Conservation (phyloP, 2,888 invertebrate species). For the Ophion ellenae region DNA sequence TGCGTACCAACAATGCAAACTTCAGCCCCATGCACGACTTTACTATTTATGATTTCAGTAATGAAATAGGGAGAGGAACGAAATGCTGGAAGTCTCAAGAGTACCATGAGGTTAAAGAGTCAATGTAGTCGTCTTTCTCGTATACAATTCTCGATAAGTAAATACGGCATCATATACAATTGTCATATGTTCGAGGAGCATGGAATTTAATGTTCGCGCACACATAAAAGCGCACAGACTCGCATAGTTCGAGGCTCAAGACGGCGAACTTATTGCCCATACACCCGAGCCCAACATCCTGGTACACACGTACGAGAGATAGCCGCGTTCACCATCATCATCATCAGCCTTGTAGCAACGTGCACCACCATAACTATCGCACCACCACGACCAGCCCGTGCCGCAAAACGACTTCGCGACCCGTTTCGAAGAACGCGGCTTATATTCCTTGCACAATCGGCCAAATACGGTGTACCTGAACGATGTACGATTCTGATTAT, state of each 20-base stretch:
- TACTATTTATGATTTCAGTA: background rate
- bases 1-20: too few species aligned
- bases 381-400: slow-evolving; percentile 29
- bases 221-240: background rate
- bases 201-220: slow-evolving; percentile 19
- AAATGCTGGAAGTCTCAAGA: background rate
- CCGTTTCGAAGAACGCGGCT: slow-evolving; percentile 64
- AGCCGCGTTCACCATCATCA: slow-evolving; percentile 59
- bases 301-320: slow-evolving; percentile 23
- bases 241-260: slow-evolving; percentile 24
- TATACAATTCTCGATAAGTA: background rate
- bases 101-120: background rate
- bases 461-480: slow-evolving; percentile 71
- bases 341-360: slow-evolving; percentile 18
- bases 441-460: slow-evolving; percentile 71
- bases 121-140: slow-evolving; percentile 1
- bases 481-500: slow-evolving; percentile 67
- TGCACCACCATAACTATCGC: background rate
- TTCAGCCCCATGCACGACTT: too few species aligned
- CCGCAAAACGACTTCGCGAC: slow-evolving; percentile 57
- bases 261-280: background rate
- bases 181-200: slow-evolving; percentile 7
- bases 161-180: slow-evolving; percentile 6
- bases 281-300: slow-evolving; percentile 33
- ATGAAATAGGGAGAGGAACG: background rate